Base-by-base conservation (phyloP, 2,888 invertebrate species). In the Stenodema calcarata region DNA sequence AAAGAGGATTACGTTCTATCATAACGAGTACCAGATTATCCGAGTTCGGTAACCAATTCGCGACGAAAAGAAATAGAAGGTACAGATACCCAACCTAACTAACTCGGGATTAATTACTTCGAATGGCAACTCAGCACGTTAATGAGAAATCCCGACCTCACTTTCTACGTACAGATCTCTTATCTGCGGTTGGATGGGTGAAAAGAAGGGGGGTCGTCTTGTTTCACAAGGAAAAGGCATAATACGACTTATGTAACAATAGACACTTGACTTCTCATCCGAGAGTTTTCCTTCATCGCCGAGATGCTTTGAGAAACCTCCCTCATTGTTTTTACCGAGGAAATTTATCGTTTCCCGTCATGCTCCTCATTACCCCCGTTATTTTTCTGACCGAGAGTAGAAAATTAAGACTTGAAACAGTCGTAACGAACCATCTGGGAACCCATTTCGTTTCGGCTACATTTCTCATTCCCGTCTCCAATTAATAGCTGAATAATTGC, bases 91-190 rank as follows among this genome's bases (percentile, higher is more conserved):
- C 16, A 50, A 6, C 50, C n/a, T 50, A 50, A 50, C 50, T n/a
- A 50, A 70, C 30, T 9, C 41, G 9, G 78, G 78, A 78, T 78
- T 78, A 78, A 78, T 78, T 78, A 78, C 44, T 41, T n/a, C 44
- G 78, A 44, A 44, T 11, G 78, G 23, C 73, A 73, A 41, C 73
- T 73, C 73, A n/a, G 14, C 73, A 41, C 44, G 78, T 78, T 78
- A 78, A 78, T 78, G 78, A 78, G 73, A 41, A 42, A 78, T 42
- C 41, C 27, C 41, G 44, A 42, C 78, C 44, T 78, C 78, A 78
- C 78, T 78, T 78, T 78, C 78, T 78, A 78, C 78, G 78, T 27
- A 62, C 47, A 30, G 78, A 78, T 78, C 78, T n/a, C 78, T 73
- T 78, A 78, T 78, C 78, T 78, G 44, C 18, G 41, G 27, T 4